phyloP scores from a whole-genome alignment of 2,113 vertebrate species.

The Jaculus jaculus region DNA sequence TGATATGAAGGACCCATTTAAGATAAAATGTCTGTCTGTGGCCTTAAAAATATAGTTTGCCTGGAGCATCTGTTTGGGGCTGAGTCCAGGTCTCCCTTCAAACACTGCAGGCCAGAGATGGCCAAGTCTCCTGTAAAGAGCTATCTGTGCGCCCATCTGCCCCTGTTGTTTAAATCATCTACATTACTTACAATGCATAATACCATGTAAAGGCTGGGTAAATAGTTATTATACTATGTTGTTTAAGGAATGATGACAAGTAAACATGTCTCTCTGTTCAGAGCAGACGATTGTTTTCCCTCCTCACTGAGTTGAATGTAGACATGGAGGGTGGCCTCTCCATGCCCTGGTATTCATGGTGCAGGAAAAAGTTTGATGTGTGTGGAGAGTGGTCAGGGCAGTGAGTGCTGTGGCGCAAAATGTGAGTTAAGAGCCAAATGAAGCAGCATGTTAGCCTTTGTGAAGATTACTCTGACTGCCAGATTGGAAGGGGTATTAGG shows the following conservation, averaged over 20 bases:
- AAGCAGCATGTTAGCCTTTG: not conserved
- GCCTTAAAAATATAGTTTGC: not conserved
- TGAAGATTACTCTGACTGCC: not conserved
- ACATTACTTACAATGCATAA: not conserved
- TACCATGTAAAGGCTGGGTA: not conserved
- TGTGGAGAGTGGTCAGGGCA: not conserved
- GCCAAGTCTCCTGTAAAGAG: not conserved
- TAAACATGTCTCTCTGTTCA: not conserved
- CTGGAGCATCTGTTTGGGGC: not conserved
- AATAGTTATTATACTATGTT: not conserved
- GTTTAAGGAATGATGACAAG: not conserved
- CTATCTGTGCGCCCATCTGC: not conserved
- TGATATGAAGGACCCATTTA: not conserved
- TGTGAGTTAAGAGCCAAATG: not conserved
- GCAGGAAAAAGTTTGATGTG: not conserved
- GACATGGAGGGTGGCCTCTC: too few relatives aligned
- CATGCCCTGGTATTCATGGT: not conserved
- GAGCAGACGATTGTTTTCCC: not conserved
- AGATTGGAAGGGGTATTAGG: not conserved
- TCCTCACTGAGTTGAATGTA: not conserved
- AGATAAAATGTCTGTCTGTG: not conserved
- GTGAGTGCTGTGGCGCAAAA: not conserved
- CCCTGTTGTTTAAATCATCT: not conserved
- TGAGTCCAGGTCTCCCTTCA: not conserved
- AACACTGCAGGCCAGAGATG: not conserved